Percentiles rank a stretch among this genome's conserved stretches.
phyloP scores from a whole-genome alignment of 1,140 invertebrate genomes.

The Vanessa atalanta region DNA sequence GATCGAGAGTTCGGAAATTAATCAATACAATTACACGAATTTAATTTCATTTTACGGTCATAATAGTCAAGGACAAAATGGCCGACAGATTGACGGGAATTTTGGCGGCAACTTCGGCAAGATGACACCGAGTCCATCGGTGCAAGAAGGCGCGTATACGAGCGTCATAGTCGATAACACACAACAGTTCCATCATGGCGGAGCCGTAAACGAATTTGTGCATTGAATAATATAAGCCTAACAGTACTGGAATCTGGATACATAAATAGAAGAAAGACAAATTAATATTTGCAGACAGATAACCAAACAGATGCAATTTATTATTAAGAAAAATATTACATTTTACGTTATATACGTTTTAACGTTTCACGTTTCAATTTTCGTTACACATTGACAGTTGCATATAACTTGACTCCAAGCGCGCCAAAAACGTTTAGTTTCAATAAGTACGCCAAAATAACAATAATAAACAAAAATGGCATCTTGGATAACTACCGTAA shows the following conservation, averaged over 20 bases:
- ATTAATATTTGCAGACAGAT: not conserved
- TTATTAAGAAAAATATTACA: no score
- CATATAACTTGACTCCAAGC: no score
- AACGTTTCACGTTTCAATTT: no score
- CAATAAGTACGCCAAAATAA: no score
- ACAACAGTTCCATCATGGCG: slow-evolving; percentile 69
- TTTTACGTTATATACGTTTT: no score
- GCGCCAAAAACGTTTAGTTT: no score
- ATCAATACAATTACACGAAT: slow-evolving; percentile 70
- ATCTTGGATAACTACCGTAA: not conserved
- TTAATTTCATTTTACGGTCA: slow-evolving; percentile 71
- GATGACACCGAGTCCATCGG: slow-evolving; percentile 55
- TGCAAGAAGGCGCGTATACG: slow-evolving; percentile 66
- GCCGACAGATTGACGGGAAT: slow-evolving; percentile 58
- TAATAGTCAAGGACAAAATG: slow-evolving; percentile 59
- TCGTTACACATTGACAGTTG: no score
- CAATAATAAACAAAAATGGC: no score
- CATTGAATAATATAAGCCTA: slow-evolving; percentile 47
- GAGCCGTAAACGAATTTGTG: slow-evolving; percentile 71
- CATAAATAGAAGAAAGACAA: not conserved
- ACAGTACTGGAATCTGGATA: no score
- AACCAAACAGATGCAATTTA: no score
- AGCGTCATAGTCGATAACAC: slow-evolving; percentile 79
- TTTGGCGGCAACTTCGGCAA: slow-evolving; percentile 63
- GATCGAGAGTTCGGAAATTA: slow-evolving; percentile 68